Evolutionary conservation across 1,140 invertebrate species (phyloP), one percentile per base, ranked within the genome.

Genomic region (Callitettix versicolor): DNA sequence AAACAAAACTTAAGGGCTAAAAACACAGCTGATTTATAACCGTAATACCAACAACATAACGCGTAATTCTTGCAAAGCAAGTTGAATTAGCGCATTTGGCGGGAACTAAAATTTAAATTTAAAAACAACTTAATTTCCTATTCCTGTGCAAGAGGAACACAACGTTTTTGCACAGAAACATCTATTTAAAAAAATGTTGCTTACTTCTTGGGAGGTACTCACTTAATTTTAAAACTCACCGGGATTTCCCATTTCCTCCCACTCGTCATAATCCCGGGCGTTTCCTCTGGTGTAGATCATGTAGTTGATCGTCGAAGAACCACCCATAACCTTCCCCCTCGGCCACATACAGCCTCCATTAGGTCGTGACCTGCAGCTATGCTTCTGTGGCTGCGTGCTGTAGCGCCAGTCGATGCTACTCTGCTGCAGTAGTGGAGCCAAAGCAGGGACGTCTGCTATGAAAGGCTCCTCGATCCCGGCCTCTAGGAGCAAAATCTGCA

Each of bases 231-330:
- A 2, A 15, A 1, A 22, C 17, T 24, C 40, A 55, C 79, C 78
- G 11, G 70, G 66, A 63, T 76, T 77, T 3, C 76, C 76, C 65
- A 70, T 65, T 38, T 74, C 72, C 40, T 76, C 79, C 88, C 88
- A 91, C 44, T 70, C 67, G 46, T 80, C 74, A 52, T 74, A 80
- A 57, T 81, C 79, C 66, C 63, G 1, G 63, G 79, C 75, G 62
- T 87, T 82, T 3, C 85, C 86, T 14, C 85, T 67, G 0, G 83
- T 77, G 66, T 88, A 87, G 50, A 85, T 78, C 81, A 87, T 85
- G 11, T 77, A 82, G 64, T 87, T 86, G 50, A 87, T 72, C 2
- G 78, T 77, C 20, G 79, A 82, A 3, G 79, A 81, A 2, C 86
- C 85, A 12, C 85, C 86, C 52, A 81, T 61, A 52, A 81, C 79